Percentiles rank a stretch among this genome's conserved stretches.
phyloP scores from a whole-genome alignment of 2,797 vertebrate genomes.

The Champsocephalus esox region DNA sequence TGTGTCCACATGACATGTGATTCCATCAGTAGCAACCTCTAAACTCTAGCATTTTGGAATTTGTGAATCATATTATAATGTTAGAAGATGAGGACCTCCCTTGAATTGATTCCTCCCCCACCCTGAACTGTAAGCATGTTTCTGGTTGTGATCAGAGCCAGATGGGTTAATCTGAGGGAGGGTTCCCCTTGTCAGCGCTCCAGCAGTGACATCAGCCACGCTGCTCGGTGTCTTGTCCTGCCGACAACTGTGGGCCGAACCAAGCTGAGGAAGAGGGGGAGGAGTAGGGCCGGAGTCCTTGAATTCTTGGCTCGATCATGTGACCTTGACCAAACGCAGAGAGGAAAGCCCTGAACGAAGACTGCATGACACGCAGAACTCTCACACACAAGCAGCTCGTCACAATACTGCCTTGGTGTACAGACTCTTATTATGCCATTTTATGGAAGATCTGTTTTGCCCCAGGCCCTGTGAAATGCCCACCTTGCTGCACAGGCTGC shows the following conservation, averaged over 20 bases:
- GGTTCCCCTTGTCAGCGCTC: conserved; percentile 70
- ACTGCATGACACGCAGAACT: conserved; percentile 28
- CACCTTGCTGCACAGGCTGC: conserved; percentile 22
- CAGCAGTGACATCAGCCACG: conserved; percentile 76
- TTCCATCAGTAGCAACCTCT: no score
- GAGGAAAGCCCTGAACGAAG: conserved; percentile 47
- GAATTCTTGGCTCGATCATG: conserved; percentile 53
- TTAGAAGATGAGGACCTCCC: no score
- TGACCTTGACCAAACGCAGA: conserved; percentile 32
- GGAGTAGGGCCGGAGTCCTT: conserved; percentile 25
- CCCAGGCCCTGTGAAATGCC: conserved; percentile 12
- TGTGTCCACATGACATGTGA: no score
- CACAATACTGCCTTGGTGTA: not conserved
- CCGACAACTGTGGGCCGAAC: conserved; percentile 47
- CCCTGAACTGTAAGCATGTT: conserved; percentile 23
- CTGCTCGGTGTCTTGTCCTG: conserved; percentile 59
- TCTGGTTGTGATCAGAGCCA: conserved; percentile 34
- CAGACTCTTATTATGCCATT: not conserved
- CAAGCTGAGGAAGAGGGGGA: conserved; percentile 5
- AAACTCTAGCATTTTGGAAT: no score
- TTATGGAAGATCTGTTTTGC: conserved; percentile 30
- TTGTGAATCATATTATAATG: no score
- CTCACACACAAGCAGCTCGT: not conserved
- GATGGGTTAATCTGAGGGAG: conserved; percentile 65
- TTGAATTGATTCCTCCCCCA: no score